Evolutionary conservation across 2,113 vertebrate genomes (phyloP).

Genomic region (Rousettus leschenaultii): DNA sequence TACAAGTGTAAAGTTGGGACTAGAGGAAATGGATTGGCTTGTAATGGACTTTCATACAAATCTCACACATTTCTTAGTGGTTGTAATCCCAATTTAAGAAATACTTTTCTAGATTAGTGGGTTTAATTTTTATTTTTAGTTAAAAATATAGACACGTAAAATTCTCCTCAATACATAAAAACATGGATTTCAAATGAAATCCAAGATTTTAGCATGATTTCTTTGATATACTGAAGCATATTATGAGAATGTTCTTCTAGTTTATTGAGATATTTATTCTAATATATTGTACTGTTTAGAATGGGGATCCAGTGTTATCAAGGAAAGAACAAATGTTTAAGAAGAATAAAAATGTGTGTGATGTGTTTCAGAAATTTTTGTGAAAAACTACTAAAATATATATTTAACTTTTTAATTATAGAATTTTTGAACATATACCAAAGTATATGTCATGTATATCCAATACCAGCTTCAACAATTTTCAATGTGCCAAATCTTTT

Average conservation of each 20-base stretch:
- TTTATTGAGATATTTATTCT: background rate
- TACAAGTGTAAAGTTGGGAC: background rate
- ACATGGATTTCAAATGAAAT: background rate
- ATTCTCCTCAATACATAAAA: background rate
- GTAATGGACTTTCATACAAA: background rate
- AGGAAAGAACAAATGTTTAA: slow-evolving; percentile 1
- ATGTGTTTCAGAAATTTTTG: background rate
- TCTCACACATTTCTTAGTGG: background rate
- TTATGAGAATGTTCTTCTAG: background rate
- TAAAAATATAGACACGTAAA: background rate
- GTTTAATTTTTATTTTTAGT: background rate
- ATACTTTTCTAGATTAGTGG: background rate
- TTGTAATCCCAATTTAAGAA: background rate
- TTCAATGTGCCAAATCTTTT: background rate
- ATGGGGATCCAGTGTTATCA: background rate
- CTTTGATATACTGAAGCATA: background rate
- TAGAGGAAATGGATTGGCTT: background rate
- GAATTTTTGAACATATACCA: background rate
- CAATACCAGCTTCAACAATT: background rate
- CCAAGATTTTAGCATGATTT: background rate
- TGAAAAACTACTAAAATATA: background rate
- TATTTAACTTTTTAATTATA: background rate
- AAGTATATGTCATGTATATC: background rate
- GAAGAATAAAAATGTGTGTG: background rate
- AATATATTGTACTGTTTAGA: background rate